Evolutionary conservation across 2,888 invertebrate genomes (phyloP).

Genomic region (Fragum sueziense): DNA sequence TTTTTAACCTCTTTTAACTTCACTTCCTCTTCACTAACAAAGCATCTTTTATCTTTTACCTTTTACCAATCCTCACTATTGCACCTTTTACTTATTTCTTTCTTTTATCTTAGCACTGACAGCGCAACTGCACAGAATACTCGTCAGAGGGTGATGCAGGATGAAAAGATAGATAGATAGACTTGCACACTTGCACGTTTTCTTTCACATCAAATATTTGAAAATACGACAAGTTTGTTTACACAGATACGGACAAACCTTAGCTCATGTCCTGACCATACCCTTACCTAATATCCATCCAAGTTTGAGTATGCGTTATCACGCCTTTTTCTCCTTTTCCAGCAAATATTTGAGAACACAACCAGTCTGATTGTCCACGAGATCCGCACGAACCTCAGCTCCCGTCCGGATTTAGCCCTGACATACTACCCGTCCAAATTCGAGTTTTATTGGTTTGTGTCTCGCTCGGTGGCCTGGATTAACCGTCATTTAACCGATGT

Average conservation of each 20-base stretch:
- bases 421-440: conserved; percentile 74
- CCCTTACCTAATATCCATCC: conserved; percentile 74
- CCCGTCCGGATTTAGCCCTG: conserved; percentile 71
- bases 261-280: conserved; percentile 68
- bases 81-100: too few species aligned
- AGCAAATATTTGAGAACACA: conserved; percentile 74
- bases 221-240: conserved; percentile 69
- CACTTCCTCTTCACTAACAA: too few species aligned
- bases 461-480: conserved; percentile 63
- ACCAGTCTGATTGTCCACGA: conserved; percentile 67
- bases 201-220: conserved; percentile 74
- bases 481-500: conserved; percentile 21
- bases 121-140: too few species aligned
- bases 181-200: too few species aligned
- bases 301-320: conserved; percentile 70
- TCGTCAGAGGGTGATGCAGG: too few species aligned
- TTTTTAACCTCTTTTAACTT: too few species aligned
- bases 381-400: conserved; percentile 62
- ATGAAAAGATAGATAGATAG: too few species aligned
- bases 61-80: too few species aligned
- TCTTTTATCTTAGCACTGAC: too few species aligned
- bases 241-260: conserved; percentile 63
- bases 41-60: too few species aligned
- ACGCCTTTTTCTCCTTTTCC: background rate
- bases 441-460: conserved; percentile 75